These are phyloP conservation scores for Grapholita molesta DNA, from an alignment of 1,140 invertebrate species.

Conservation along the genomic window DNA sequence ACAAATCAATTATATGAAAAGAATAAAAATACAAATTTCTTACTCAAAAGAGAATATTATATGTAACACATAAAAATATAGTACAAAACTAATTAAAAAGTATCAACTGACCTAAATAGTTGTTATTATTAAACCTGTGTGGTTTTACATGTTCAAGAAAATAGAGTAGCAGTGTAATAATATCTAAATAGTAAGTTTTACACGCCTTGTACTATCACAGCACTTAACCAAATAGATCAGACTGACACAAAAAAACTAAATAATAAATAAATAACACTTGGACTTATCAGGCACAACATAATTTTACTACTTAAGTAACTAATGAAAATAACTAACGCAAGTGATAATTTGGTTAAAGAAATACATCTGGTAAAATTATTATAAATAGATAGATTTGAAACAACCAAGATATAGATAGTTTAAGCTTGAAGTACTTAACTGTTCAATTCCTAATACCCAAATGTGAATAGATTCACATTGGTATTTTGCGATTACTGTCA, in stretches of 20 bases:
- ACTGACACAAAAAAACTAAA: background rate
- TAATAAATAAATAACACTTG: background rate
- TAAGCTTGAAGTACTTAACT: no score
- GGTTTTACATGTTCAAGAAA: background rate
- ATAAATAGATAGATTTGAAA: background rate
- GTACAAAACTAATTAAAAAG: background rate
- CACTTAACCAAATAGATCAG: background rate
- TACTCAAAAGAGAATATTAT: background rate
- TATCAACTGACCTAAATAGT: background rate
- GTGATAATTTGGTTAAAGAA: background rate
- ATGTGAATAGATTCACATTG: no score
- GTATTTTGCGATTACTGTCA: no score
- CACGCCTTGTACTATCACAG: background rate
- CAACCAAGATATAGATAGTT: no score
- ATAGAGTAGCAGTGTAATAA: background rate
- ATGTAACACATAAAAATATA: background rate
- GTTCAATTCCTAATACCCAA: no score
- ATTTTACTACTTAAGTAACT: background rate
- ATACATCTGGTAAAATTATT: no score
- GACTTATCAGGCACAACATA: background rate
- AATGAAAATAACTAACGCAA: background rate
- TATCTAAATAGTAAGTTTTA: no score
- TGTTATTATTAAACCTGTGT: background rate
- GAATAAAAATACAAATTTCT: background rate
- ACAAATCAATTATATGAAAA: background rate